These are phyloP conservation scores for Brotula barbata DNA, from an alignment of 2,797 vertebrate species.

Conservation along the genomic window DNA sequence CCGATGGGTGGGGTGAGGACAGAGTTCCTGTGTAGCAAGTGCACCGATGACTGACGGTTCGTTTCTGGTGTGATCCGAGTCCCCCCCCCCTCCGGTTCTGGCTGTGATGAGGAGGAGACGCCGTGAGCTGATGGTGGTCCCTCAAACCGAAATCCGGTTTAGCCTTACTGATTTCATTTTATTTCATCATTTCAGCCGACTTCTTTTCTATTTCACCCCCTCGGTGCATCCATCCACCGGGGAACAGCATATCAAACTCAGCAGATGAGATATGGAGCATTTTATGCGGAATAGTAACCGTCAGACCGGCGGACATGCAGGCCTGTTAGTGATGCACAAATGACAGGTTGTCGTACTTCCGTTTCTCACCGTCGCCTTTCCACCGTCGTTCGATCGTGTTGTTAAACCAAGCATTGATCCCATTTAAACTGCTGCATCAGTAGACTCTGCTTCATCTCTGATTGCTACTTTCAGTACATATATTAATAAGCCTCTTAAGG, in stretches of 20 bases:
- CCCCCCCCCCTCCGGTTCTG: neutral
- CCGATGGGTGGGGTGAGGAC: slow-evolving; percentile 79
- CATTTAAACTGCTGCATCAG: too few relatives aligned
- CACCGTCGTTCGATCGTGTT: neutral
- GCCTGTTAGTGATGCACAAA: slow-evolving; percentile 39
- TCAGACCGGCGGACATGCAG: slow-evolving; percentile 22
- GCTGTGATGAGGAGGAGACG: neutral
- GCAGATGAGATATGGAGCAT: slow-evolving; percentile 3
- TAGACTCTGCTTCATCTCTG: too few relatives aligned
- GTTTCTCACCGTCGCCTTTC: slow-evolving; percentile 7
- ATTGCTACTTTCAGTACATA: too few relatives aligned
- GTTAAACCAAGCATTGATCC: too few relatives aligned
- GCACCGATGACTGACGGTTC: slow-evolving; percentile 53
- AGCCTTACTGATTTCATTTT: neutral
- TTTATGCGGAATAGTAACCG: slow-evolving; percentile 5
- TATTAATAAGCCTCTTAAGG: neutral
- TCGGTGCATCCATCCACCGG: slow-evolving; percentile 30
- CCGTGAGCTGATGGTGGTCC: neutral
- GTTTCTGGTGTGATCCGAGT: neutral
- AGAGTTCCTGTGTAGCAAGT: slow-evolving; percentile 62
- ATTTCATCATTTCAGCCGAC: slow-evolving; percentile 8
- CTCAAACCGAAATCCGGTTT: neutral
- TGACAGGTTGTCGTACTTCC: slow-evolving; percentile 68
- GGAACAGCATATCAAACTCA: slow-evolving; percentile 1
- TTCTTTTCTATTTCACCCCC: neutral